Evolutionary conservation across 1,140 invertebrate species (phyloP), one percentile per base, ranked within the genome.

Genomic region (Saxidomus purpurata): DNA sequence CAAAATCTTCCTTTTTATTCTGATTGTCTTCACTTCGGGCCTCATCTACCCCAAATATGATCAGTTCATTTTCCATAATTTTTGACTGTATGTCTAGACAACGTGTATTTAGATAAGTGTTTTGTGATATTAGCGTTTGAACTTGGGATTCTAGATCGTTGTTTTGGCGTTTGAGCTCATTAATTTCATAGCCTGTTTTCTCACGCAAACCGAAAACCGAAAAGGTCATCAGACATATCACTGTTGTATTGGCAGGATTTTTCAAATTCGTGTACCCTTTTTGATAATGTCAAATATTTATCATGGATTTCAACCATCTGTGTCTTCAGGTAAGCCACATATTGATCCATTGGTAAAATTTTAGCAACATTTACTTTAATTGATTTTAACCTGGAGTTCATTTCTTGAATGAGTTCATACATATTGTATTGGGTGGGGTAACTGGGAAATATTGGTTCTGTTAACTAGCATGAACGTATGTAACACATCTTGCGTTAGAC

Each of bases 321-420:
- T 15, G 25, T 67, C 61, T 67, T 67, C 6, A 67, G 61, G 61
- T 67, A 67, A 13, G 61, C 19, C 61, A 67, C 28, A 34, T 67
- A n/a, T 67, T 67, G 13, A 31, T 67, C 28, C 25, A 67, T 67
- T 9, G 61, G 61, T 19, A n/a, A n/a, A 8, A 67, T 34, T 67
- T 67, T 67, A 31, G 61, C 25, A 28, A 67, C 61, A 31, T 67
- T 67, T 13, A 22, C 13, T 74, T 47, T 38, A 40, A 74, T 74
- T n/a, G 69, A 9, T 74, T 74, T 74, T 74, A 74, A n/a, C 43
- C 69, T 74, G 6, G 36, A 22, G 38, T 74, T 74, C 69, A n/a
- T n/a, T n/a, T n/a, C n/a, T n/a, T n/a, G n/a, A n/a, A n/a, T n/a
- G n/a, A n/a, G n/a, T n/a, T n/a, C n/a, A n/a, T n/a, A n/a, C n/a